Evolutionary conservation across 2,888 invertebrate species (phyloP).

Genomic region (Linyphia triangularis): DNA sequence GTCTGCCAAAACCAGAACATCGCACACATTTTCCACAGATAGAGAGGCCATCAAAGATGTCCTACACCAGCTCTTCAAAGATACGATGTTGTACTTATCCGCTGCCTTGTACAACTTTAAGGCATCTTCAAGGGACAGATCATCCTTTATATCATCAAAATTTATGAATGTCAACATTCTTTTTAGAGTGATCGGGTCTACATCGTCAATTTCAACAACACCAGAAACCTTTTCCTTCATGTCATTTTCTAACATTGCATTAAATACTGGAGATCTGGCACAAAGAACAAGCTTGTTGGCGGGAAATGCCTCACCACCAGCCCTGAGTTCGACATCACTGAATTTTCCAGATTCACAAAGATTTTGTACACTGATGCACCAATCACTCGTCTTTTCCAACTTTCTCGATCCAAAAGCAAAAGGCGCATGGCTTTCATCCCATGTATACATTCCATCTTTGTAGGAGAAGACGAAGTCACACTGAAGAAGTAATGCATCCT

Average conservation of each 20-base stretch:
- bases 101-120: not conserved
- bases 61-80: not conserved
- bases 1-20: not conserved
- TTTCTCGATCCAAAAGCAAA: too few species aligned
- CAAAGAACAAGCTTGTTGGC: not conserved
- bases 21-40: not conserved
- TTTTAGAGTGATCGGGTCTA: not conserved
- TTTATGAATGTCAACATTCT: too few species aligned
- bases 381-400: not conserved
- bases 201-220: not conserved
- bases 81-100: not conserved
- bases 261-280: not conserved
- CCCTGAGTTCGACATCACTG: not conserved
- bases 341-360: not conserved
- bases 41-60: not conserved
- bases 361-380: not conserved
- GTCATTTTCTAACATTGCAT: not conserved
- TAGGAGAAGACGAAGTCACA: not conserved
- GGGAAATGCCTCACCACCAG: not conserved
- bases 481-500: not conserved
- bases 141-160: too few species aligned
- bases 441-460: not conserved
- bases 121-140: not conserved
- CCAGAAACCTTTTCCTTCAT: not conserved
- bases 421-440: too few species aligned